Evolutionary conservation across 2,113 vertebrate species (phyloP).

Genomic region (Catagonus wagneri): DNA sequence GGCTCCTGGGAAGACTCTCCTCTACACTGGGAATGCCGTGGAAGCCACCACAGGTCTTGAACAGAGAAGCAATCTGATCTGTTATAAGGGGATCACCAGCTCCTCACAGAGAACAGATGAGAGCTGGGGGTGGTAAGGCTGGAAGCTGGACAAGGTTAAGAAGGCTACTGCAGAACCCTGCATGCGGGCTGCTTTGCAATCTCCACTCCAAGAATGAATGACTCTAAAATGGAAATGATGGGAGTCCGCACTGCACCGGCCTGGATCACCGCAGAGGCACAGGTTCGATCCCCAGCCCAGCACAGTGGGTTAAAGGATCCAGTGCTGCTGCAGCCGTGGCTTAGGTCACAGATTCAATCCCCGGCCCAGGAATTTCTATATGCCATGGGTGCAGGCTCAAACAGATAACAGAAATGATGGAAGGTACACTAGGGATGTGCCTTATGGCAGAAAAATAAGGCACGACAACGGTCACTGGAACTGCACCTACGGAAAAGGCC

Average conservation of each 20-base stretch:
- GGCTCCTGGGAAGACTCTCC: neutral
- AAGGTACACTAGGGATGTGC: neutral
- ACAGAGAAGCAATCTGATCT: neutral
- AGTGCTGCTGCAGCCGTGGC: too few relatives aligned
- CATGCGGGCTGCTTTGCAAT: neutral
- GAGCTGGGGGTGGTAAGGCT: neutral
- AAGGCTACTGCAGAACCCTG: neutral
- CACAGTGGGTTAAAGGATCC: too few relatives aligned
- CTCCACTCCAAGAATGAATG: neutral
- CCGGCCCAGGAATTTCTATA: too few relatives aligned
- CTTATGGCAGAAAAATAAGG: neutral
- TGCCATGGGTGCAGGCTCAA: too few relatives aligned
- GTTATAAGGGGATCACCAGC: neutral
- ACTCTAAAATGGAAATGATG: neutral
- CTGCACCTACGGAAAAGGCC: neutral
- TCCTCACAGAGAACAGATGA: neutral
- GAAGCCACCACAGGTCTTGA: neutral
- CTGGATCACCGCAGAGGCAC: too few relatives aligned
- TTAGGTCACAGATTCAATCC: too few relatives aligned
- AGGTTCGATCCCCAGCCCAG: too few relatives aligned
- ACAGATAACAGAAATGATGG: neutral
- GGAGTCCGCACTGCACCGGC: too few relatives aligned
- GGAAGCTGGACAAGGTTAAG: neutral
- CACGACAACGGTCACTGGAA: neutral
- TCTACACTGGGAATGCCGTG: fast-evolving